Conservation (phyloP, 2,888 invertebrate genomes). For the Epirrhoe alternata region DNA sequence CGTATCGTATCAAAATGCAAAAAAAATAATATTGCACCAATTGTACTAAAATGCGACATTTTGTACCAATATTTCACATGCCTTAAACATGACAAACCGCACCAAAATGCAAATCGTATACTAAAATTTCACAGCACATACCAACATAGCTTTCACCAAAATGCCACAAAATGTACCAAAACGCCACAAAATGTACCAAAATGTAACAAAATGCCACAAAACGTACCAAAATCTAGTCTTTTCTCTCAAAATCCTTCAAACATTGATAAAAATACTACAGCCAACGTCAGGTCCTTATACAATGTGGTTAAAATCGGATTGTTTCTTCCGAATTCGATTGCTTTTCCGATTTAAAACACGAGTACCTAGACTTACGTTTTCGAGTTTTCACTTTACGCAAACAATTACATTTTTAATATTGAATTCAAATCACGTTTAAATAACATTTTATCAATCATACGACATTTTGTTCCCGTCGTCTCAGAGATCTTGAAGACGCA, state of each 20-base stretch:
- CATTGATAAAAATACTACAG: too few relatives aligned
- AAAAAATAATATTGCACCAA: too few relatives aligned
- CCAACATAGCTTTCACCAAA: not conserved
- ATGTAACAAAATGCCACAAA: not conserved
- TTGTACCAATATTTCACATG: too few relatives aligned
- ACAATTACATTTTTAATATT: too few relatives aligned
- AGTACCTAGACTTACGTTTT: too few relatives aligned
- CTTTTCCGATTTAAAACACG: too few relatives aligned
- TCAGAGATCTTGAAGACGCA: conserved; percentile 55
- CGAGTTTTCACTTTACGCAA: too few relatives aligned
- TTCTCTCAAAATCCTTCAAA: conserved; percentile 23
- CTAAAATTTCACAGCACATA: not conserved
- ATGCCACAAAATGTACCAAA: conserved; percentile 2
- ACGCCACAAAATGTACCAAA: not conserved
- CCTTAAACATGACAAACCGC: conserved; percentile 9
- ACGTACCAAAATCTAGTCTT: conserved; percentile 8
- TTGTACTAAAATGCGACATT: not conserved
- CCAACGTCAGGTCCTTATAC: too few relatives aligned
- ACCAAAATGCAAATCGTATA: not conserved
- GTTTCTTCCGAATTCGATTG: too few relatives aligned
- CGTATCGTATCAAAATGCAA: not conserved
- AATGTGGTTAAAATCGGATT: too few relatives aligned
- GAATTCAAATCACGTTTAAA: too few relatives aligned
- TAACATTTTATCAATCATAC: conserved; percentile 4
- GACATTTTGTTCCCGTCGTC: conserved; percentile 31